Conservation (phyloP, 2,797 vertebrate species). For the Danio jaintianensis region DNA sequence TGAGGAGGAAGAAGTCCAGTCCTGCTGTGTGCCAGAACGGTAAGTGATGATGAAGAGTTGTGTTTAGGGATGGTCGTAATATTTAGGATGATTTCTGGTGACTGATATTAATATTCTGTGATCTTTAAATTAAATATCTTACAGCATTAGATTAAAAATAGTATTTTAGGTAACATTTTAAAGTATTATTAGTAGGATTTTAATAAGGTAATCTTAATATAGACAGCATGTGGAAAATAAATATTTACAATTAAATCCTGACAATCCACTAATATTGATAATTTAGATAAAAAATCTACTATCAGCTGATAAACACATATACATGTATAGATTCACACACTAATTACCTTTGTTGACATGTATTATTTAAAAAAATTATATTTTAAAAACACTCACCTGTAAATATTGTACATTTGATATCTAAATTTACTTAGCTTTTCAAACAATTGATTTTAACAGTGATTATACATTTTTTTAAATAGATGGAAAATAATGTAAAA, state of each 20-base stretch:
- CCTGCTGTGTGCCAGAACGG: conserved; percentile 70
- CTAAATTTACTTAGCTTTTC: too few relatives aligned
- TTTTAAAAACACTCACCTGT: too few relatives aligned
- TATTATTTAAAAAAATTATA: too few relatives aligned
- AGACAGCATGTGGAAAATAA: not conserved
- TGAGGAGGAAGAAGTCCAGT: conserved; percentile 78
- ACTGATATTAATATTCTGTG: too few relatives aligned
- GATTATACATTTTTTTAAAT: too few relatives aligned
- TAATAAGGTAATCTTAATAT: not conserved
- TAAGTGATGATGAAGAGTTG: conserved; percentile 66
- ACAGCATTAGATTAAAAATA: not conserved
- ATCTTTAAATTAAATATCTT: too few relatives aligned
- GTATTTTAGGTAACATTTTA: not conserved
- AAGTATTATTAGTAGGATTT: not conserved
- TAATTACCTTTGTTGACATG: not conserved
- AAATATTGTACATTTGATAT: too few relatives aligned
- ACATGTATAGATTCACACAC: not conserved
- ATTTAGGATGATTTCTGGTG: not conserved
- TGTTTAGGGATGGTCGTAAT: not conserved
- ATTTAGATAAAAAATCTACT: not conserved
- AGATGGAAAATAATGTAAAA: too few relatives aligned
- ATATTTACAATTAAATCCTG: not conserved
- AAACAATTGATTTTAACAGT: too few relatives aligned
- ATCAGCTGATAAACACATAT: not conserved
- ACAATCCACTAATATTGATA: too few relatives aligned